A percentile compares a stretch with the other conserved stretches of the same genome.
Evolutionary conservation across 2,113 vertebrate species (phyloP).

Genomic region (Eretmochelys imbricata): DNA sequence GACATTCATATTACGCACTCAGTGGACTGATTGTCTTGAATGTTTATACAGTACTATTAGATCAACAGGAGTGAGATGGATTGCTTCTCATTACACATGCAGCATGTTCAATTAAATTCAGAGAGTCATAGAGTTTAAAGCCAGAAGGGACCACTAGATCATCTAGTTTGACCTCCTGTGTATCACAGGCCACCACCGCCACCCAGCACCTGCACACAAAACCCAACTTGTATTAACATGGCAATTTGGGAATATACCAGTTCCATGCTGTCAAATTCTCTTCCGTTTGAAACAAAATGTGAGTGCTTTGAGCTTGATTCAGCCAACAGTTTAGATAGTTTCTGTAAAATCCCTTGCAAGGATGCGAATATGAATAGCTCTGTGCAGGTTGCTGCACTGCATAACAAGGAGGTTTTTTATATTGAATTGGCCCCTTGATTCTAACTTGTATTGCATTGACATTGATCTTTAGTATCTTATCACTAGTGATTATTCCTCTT

Average conservation of each 20-base stretch:
- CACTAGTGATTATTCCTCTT: neutral
- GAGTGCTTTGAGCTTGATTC: neutral
- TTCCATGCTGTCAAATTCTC: neutral
- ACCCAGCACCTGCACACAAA: neutral
- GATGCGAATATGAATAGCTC: neutral
- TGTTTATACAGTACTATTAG: neutral
- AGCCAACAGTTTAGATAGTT: neutral
- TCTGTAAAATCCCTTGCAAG: neutral
- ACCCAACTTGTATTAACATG: neutral
- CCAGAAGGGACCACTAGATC: neutral
- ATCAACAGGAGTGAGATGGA: neutral
- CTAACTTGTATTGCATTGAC: too few relatives aligned
- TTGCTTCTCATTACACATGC: conserved; percentile 1
- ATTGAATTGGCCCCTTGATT: neutral
- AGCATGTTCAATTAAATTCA: conserved; percentile 4
- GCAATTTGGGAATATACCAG: neutral
- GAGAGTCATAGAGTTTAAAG: neutral
- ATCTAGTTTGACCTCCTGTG: neutral
- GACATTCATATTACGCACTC: neutral
- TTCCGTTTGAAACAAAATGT: neutral
- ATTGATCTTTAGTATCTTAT: neutral
- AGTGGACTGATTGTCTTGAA: neutral
- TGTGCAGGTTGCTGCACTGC: neutral
- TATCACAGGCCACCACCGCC: neutral
- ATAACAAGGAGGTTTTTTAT: neutral